phyloP scores from a whole-genome alignment of 37 sponge, comb jelly and placozoan genomes.

The Lycopodina hypogea region DNA sequence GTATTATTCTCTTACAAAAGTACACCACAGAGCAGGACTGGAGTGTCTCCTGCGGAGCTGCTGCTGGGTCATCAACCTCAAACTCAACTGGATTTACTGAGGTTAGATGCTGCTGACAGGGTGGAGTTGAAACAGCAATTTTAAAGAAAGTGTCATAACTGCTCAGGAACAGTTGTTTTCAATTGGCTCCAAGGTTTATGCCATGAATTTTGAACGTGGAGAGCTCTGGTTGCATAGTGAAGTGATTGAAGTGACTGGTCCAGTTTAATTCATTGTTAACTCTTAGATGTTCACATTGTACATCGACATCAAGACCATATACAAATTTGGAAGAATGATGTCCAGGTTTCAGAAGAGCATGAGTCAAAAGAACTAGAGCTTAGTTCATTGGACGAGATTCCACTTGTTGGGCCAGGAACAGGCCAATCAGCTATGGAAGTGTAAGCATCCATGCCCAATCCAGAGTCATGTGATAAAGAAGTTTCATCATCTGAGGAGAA shows the following conservation, averaged over 20 bases:
- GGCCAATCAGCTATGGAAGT: no score
- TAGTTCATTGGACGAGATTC: no score
- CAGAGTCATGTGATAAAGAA: no score
- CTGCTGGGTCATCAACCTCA: neutral
- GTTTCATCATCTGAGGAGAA: no score
- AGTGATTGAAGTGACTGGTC: no score
- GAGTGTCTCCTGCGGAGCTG: conserved; percentile 7
- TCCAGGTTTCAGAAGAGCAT: neutral
- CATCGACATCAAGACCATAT: conserved; percentile 10
- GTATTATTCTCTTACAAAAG: conserved; percentile 7
- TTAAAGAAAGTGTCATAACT: no score
- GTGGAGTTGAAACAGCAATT: neutral
- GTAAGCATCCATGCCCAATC: no score
- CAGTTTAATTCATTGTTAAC: neutral
- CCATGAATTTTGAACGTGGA: neutral
- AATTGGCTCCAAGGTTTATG: neutral
- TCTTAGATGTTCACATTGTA: neutral
- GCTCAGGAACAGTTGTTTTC: neutral
- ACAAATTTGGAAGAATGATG: neutral
- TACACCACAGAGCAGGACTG: conserved; percentile 11
- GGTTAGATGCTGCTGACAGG: conserved; percentile 1
- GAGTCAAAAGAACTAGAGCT: neutral
- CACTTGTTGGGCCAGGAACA: no score
- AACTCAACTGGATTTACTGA: conserved; percentile 22
- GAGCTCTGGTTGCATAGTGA: neutral